Percentiles rank a stretch among this genome's conserved stretches.
Evolutionary conservation across 2,888 invertebrate genomes (phyloP).

Genomic region (Dichetophora obliterata): DNA sequence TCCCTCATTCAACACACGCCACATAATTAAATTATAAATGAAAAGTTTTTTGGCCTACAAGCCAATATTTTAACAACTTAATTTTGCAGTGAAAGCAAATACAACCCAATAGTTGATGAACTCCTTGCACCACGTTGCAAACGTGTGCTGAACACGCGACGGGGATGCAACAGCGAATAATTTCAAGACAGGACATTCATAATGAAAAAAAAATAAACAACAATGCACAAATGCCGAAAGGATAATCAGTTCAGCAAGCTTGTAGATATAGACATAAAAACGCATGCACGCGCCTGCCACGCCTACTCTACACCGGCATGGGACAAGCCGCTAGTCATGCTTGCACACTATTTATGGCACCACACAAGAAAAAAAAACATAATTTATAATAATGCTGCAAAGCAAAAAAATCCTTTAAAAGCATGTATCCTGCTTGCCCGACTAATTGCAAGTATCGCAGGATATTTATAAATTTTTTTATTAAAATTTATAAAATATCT

Average conservation of each 20-base stretch:
- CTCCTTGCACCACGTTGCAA: background rate
- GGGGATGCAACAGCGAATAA: slow-evolving; percentile 8
- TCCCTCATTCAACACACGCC: background rate
- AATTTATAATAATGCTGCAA: no score
- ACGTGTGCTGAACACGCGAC: slow-evolving; percentile 30
- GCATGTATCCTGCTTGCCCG: no score
- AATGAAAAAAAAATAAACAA: background rate
- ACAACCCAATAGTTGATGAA: background rate
- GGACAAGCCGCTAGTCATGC: no score
- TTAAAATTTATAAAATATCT: no score
- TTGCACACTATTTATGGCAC: no score
- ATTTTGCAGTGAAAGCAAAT: slow-evolving; percentile 1
- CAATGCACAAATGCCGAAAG: background rate
- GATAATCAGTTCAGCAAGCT: background rate
- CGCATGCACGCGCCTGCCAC: background rate
- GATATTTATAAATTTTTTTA: no score
- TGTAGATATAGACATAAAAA: background rate
- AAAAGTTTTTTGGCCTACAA: background rate
- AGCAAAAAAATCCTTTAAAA: no score
- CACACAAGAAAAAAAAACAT: no score
- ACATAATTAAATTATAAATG: slow-evolving; percentile 24
- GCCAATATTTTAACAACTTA: slow-evolving; percentile 30
- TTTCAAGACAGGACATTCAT: background rate
- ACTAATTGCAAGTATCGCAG: no score
- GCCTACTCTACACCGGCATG: background rate